Percentiles rank a stretch among this genome's conserved stretches.
Conservation (phyloP, 2,797 vertebrate species). For the Manis crassicaudata region DNA sequence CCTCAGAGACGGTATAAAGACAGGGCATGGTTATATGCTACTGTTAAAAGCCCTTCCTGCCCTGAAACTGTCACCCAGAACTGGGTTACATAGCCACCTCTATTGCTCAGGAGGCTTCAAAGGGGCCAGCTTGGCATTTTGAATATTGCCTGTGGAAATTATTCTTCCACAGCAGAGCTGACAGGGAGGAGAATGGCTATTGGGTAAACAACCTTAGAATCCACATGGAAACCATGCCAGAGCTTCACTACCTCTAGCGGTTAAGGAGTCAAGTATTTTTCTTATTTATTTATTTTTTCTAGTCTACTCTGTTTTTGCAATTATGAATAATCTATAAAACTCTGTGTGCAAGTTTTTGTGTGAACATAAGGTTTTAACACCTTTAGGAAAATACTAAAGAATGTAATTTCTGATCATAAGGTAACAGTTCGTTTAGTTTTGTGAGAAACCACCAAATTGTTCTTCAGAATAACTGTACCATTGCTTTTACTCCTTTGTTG, state of each 20-base stretch:
- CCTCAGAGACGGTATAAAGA: too few relatives aligned
- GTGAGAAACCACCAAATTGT: not conserved
- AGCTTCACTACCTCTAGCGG: not conserved
- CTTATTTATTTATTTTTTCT: not conserved
- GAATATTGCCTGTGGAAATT: not conserved
- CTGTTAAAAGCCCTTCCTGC: not conserved
- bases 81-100: not conserved
- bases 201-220: not conserved
- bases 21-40: not conserved
- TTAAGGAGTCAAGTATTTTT: not conserved
- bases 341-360: not conserved
- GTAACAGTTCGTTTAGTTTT: not conserved
- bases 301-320: not conserved
- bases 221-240: not conserved
- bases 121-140: not conserved
- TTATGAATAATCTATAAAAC: not conserved
- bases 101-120: not conserved
- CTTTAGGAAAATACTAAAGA: not conserved
- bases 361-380: not conserved
- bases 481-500: not conserved
- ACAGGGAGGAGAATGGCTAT: too few relatives aligned
- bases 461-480: not conserved
- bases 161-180: not conserved
- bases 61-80: not conserved
- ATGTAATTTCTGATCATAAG: not conserved